Base-by-base conservation (phyloP, 2,888 invertebrate species). In the Stenchaetothrips biformis region DNA sequence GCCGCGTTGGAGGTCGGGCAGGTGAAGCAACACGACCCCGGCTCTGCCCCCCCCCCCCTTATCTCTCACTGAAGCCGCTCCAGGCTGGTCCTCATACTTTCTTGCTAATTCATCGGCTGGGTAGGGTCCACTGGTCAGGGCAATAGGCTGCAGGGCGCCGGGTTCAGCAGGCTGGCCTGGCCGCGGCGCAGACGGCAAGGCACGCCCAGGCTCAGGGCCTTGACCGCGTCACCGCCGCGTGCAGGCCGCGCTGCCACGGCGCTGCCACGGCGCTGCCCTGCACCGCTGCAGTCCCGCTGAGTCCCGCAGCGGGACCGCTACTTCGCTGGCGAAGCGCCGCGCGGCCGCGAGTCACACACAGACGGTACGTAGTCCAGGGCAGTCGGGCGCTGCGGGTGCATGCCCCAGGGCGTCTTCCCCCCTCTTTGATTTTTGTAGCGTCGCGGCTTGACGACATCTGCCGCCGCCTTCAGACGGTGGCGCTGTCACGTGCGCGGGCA, bases 61-160 rank as follows among this genome's bases (percentile, higher is more conserved):
- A n/a, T 53, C 59, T 59, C 53, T 2, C n/a, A n/a, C n/a, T n/a
- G n/a, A 53, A 6, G 16, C 9, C 16, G 53, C 16, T 16, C 53
- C 37, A 37, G 16, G 13, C 16, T 4, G 67, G 67, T 11, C 25
- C 25, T 21, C 67, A 21, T n/a, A 74, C 67, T 74, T 74, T 74
- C 25, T 21, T 25, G 67, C 67, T 74, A 74, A 74, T 74, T 74
- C 67, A 74, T 74, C 25, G 67, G 67, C 67, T 62, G 7, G 49
- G 49, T 49, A 49, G 67, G 67, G n/a, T n/a, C n/a, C n/a, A n/a
- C n/a, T n/a, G n/a, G n/a, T n/a, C 37, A 37, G 37, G 37, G 37
- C 37, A 37, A 37, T 37, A 4, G 37, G 37, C 37, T 37, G 37
- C 37, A 37, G 37, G 37, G 1, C 37, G 37, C 37, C 37, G 4